Evolutionary conservation across 2,797 vertebrate genomes (phyloP), one percentile per base, ranked within the genome.

Genomic region (Parauchenoglanis ngamensis): DNA sequence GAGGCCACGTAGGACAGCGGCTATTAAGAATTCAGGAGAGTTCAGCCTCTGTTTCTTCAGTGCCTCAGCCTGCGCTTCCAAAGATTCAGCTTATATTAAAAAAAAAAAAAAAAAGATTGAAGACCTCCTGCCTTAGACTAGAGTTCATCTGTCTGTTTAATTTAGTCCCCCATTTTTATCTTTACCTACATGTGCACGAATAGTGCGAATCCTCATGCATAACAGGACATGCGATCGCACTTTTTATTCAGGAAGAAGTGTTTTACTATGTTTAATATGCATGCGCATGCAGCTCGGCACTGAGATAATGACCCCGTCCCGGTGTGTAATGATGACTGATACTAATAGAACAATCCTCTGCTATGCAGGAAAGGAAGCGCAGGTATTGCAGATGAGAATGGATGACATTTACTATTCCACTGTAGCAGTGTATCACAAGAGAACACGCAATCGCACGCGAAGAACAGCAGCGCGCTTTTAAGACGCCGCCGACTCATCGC

Each of bases 201-300:
- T 40, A 40, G 40, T 40, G 12, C 25, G 0, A 56, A 54, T 65
- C 84, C 1, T 15, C 54, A 54, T 11, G 68, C 40, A 44, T 23
- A 25, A 83, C 49, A 57, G 56, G n/a, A 23, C 67, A 56, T 0
- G 15, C 7, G 67, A 68, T 44, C 52, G 10, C 81, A 10, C n/a
- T 61, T 44, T 59, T 46, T 25, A 80, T 12, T 80, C 15, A 72
- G 11, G 52, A 54, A 83, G 54, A 56, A 63, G 59, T 44, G 68
- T 25, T 86, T 87, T 87, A 90, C 87, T 86, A 91, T 89, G 87
- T 86, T 87, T 87, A 90, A 89, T 86, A 91, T 89, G 87, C 83
- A 87, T 35, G 70, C 11, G 79, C 80, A 86, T 76, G 81, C 40
- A 40, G 84, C 68, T 40, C 40, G 40, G 40, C 40, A 40, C 83